phyloP scores from a whole-genome alignment of 1,140 invertebrate genomes.

The Anthonomus grandis region DNA sequence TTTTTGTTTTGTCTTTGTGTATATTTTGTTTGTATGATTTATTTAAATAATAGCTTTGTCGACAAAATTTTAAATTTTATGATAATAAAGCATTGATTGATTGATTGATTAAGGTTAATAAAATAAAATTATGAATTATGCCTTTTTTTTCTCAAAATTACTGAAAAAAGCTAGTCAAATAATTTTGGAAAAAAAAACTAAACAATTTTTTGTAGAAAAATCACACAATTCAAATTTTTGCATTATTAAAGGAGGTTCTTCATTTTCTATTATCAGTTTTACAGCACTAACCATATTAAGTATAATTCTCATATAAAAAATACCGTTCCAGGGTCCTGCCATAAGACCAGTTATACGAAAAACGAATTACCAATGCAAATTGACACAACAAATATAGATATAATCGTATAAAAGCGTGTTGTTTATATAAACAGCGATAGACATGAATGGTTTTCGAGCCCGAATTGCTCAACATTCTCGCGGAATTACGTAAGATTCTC shows the following conservation, averaged over 20 bases:
- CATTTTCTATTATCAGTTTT: not conserved
- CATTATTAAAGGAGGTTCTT: not conserved
- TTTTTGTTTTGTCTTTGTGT: too few relatives aligned
- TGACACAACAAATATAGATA: constrained; percentile 20
- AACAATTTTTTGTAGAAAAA: too few relatives aligned
- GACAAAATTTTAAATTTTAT: too few relatives aligned
- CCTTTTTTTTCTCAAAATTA: too few relatives aligned
- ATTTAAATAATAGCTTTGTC: too few relatives aligned
- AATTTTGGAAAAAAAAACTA: too few relatives aligned
- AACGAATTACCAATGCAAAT: constrained; percentile 24
- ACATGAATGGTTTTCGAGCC: constrained; percentile 21
- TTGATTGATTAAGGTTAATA: too few relatives aligned
- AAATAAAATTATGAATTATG: too few relatives aligned
- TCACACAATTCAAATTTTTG: not conserved
- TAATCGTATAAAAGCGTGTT: constrained; percentile 17
- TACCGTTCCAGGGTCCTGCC: constrained; percentile 5
- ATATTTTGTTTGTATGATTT: too few relatives aligned
- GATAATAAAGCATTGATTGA: too few relatives aligned
- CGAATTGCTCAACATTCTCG: constrained; percentile 14
- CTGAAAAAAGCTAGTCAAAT: too few relatives aligned
- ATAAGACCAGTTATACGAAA: constrained; percentile 10
- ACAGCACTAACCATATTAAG: not conserved
- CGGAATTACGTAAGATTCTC: constrained; percentile 19
- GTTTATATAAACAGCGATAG: constrained; percentile 16
- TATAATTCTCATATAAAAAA: constrained; percentile 10